Evolutionary conservation across 2,113 vertebrate species (phyloP), one percentile per base, ranked within the genome.

Genomic region (Heterochromis multidens): DNA sequence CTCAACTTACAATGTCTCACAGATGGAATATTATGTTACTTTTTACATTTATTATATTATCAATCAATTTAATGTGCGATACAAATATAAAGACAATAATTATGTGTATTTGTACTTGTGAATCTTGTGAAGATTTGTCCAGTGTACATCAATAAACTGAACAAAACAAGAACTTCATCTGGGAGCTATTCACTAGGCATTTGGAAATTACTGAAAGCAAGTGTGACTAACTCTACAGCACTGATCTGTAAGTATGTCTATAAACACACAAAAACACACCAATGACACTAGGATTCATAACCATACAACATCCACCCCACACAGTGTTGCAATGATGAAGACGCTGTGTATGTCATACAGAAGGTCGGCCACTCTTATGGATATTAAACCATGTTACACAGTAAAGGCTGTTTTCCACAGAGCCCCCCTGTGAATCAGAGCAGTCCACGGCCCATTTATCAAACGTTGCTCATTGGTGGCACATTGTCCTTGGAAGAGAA

Each of bases 381-480:
- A 82, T 87, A 83, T 90, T 88, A 93, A 92, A 92, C 82, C 63
- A 72, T 10, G 89, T 89, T 91, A 85, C 82, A 77, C 49, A 62
- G 87, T 59, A 79, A 82, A 70, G 87, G 90, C 82, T 81, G 88
- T 84, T 87, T 90, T 91, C 91, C 89, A 88, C 86, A 7, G 77
- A 31, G 84, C 70, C 49, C 91, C 90, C 54, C 61, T 10, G 65
- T 89, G 90, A 92, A 90, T 87, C 85, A 84, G 63, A 80, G 84
- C 59, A 57, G 89, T 84, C 89, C 87, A 23, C 25, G 83, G 88
- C 83, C 52, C 87, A 92, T 94, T 92, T 83, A 90, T 94, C 91
- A 92, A 92, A 83, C 65, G 61, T 83, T 6, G 77, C 86, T 67
- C 60, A 8, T 19, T 37, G 70, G 78, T 61, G 82, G 61, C 85